These are phyloP conservation scores for Vannuccia rotundouncinata DNA, from an alignment of 2,888 invertebrate genomes.

Conservation along the genomic window DNA sequence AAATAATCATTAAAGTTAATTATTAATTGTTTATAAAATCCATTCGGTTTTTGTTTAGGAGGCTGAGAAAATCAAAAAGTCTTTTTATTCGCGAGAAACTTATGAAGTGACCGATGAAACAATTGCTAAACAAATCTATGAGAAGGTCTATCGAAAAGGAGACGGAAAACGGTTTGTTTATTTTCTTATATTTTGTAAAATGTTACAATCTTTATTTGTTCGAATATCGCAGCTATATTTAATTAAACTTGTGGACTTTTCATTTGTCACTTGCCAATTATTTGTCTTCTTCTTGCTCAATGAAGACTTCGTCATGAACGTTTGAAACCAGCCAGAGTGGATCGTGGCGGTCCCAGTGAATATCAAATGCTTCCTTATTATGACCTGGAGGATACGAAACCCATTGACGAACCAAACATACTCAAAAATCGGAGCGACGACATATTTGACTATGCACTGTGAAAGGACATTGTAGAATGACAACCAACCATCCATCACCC, in stretches of 20 bases:
- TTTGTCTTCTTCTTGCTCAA: too few species aligned
- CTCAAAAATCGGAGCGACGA: slow-evolving; percentile 31
- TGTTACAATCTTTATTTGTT: not conserved
- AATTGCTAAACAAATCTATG: slow-evolving; percentile 48
- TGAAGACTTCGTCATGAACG: slow-evolving; percentile 55
- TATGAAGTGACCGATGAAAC: slow-evolving; percentile 51
- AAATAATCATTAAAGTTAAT: too few species aligned
- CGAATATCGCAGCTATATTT: too few species aligned
- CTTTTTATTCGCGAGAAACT: slow-evolving; percentile 40
- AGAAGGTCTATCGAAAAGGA: slow-evolving; percentile 48
- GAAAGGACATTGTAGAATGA: too few species aligned
- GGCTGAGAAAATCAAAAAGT: not conserved
- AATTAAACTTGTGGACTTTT: too few species aligned
- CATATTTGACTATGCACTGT: not conserved
- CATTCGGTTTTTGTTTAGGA: not conserved
- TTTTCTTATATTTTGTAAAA: not conserved
- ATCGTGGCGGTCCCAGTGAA: slow-evolving; percentile 54
- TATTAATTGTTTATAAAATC: too few species aligned
- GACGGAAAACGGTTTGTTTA: slow-evolving; percentile 52
- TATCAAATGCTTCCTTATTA: slow-evolving; percentile 53
- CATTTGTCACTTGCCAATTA: too few species aligned
- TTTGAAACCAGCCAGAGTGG: slow-evolving; percentile 46
- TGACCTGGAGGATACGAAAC: slow-evolving; percentile 48
- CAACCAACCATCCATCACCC: too few species aligned
- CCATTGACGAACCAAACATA: slow-evolving; percentile 27